Conservation (phyloP, 2,797 vertebrate genomes). For the Stomatorhinus walkeri region DNA sequence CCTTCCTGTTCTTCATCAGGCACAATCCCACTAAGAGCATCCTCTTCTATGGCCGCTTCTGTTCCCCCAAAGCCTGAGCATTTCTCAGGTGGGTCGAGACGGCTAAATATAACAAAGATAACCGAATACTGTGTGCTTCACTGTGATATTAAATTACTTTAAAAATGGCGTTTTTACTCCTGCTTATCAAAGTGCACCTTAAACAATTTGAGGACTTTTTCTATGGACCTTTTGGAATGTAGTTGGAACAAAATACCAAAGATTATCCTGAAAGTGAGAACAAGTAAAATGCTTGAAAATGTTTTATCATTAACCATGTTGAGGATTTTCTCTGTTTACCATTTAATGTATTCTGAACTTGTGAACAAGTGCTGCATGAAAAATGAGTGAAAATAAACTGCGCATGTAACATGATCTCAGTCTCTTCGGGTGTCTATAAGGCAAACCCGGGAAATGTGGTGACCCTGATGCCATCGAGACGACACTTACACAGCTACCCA, state of each 20-base stretch:
- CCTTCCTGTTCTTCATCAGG: conserved; percentile 84
- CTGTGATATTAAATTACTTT: background rate
- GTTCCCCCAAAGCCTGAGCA: conserved; percentile 51
- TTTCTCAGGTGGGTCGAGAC: background rate
- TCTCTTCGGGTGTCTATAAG: background rate
- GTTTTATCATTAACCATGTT: too few species aligned
- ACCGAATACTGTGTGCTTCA: background rate
- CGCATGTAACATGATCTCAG: background rate
- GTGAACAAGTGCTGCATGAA: too few species aligned
- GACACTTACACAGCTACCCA: background rate
- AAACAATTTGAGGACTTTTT: background rate
- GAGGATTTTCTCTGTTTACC: too few species aligned
- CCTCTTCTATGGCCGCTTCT: conserved; percentile 75
- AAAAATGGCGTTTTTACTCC: background rate
- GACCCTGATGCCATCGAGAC: background rate
- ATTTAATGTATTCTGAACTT: too few species aligned
- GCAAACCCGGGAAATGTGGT: background rate
- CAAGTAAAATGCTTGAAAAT: background rate
- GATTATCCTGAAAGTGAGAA: background rate
- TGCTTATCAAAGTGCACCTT: background rate
- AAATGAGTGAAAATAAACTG: background rate
- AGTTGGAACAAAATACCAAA: background rate
- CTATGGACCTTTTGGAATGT: background rate
- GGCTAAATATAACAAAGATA: background rate
- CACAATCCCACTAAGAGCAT: conserved; percentile 63